Evolutionary conservation across 2,888 invertebrate species (phyloP).

Genomic region (Anticlea derivata): DNA sequence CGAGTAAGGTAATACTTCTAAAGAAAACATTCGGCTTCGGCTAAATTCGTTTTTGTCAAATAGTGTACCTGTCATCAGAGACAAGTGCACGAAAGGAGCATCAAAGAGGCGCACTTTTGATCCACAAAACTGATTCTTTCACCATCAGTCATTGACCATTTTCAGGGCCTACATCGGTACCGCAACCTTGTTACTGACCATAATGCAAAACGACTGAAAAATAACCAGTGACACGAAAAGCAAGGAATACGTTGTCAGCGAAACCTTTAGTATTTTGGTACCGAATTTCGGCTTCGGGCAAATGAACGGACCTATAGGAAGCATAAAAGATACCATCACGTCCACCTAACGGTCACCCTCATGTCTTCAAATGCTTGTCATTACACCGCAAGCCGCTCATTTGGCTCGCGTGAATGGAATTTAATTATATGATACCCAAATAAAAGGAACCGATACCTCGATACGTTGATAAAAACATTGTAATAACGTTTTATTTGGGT

Average conservation of each 20-base stretch:
- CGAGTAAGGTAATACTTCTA: background rate
- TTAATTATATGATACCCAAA: slow-evolving; percentile 44
- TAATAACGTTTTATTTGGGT: slow-evolving; percentile 24
- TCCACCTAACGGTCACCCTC: slow-evolving; percentile 65
- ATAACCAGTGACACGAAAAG: too few species aligned
- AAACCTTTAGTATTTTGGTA: background rate
- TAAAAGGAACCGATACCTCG: slow-evolving; percentile 30
- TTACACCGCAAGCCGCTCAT: slow-evolving; percentile 51
- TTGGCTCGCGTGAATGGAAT: slow-evolving; percentile 54
- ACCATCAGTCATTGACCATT: too few species aligned
- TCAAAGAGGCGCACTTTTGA: too few species aligned
- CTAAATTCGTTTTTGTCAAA: background rate
- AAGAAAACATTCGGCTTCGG: slow-evolving; percentile 9
- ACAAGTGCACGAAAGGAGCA: too few species aligned
- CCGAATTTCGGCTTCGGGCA: slow-evolving; percentile 1
- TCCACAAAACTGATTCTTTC: too few species aligned
- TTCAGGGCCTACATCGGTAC: too few species aligned
- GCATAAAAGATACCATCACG: slow-evolving; percentile 60
- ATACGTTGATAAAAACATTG: slow-evolving; percentile 26
- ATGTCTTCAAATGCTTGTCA: slow-evolving; percentile 61
- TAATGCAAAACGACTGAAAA: too few species aligned
- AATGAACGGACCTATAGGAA: slow-evolving; percentile 29
- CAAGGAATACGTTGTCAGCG: background rate
- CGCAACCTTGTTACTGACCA: too few species aligned
- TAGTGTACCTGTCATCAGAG: too few species aligned